phyloP scores from a whole-genome alignment of 2,113 vertebrate species.

The Scatophagus argus region DNA sequence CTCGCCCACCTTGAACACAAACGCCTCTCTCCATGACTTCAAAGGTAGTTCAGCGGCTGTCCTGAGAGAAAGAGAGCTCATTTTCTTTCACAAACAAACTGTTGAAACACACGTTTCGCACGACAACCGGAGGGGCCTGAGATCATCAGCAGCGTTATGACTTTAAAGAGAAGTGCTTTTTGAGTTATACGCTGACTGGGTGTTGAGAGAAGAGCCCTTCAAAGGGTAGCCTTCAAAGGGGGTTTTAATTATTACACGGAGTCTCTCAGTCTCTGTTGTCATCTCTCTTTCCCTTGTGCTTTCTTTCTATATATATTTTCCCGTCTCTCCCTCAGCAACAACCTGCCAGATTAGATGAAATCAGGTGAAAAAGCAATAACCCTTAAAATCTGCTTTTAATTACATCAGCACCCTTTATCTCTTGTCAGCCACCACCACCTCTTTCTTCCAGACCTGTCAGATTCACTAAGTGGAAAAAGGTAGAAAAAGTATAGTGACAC shows the following conservation, averaged over 20 bases:
- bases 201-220: slow-evolving; percentile 57
- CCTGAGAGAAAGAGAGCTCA: slow-evolving; percentile 43
- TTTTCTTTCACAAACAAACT: slow-evolving; percentile 69
- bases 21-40: slow-evolving; percentile 48
- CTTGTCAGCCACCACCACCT: slow-evolving; percentile 33
- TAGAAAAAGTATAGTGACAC: slow-evolving; percentile 9
- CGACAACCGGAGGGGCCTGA: slow-evolving; percentile 42
- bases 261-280: slow-evolving; percentile 54
- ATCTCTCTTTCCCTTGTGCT: neutral
- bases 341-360: slow-evolving; percentile 51
- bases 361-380: slow-evolving; percentile 58
- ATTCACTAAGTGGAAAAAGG: slow-evolving; percentile 43
- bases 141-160: slow-evolving; percentile 35
- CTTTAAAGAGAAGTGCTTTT: slow-evolving; percentile 57
- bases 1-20: neutral
- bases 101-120: slow-evolving; percentile 53
- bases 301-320: neutral
- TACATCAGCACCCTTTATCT: slow-evolving; percentile 40
- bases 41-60: slow-evolving; percentile 52
- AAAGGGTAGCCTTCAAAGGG: slow-evolving; percentile 70
- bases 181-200: slow-evolving; percentile 14
- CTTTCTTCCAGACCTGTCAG: slow-evolving; percentile 8
- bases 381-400: slow-evolving; percentile 54
- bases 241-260: slow-evolving; percentile 68
- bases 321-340: slow-evolving; percentile 19